These are phyloP conservation scores for Triplophysa siluroides DNA, from an alignment of 2,113 vertebrate genomes.

Conservation along the genomic window DNA sequence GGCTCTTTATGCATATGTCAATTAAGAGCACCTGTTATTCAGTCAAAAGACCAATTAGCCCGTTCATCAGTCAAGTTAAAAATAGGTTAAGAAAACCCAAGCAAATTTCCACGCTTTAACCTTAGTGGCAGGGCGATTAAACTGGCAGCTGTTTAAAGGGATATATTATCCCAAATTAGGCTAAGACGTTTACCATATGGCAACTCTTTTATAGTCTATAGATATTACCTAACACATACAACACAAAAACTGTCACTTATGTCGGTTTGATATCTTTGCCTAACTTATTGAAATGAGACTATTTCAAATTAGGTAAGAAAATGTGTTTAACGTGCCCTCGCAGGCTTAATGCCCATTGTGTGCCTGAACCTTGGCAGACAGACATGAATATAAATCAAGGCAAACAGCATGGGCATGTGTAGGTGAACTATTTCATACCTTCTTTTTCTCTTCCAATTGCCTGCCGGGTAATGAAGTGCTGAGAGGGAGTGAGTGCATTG, in stretches of 20 bases:
- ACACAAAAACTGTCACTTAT: too few species aligned
- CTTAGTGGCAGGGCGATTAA: slow-evolving; percentile 54
- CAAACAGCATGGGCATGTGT: slow-evolving; percentile 48
- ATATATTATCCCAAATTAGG: slow-evolving; percentile 38
- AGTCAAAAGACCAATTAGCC: slow-evolving; percentile 77
- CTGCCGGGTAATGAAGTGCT: slow-evolving; percentile 56
- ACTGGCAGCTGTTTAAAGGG: slow-evolving; percentile 60
- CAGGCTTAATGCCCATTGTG: slow-evolving; percentile 23
- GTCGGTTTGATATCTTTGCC: not conserved
- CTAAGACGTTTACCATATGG: slow-evolving; percentile 6
- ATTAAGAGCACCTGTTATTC: slow-evolving; percentile 77
- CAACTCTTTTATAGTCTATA: not conserved
- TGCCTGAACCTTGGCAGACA: slow-evolving; percentile 46
- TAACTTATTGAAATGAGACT: not conserved
- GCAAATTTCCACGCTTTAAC: slow-evolving; percentile 56
- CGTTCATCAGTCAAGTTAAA: slow-evolving; percentile 72
- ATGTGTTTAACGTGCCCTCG: slow-evolving; percentile 23
- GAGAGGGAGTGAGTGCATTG: slow-evolving; percentile 25
- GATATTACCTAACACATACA: too few species aligned
- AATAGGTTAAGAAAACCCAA: slow-evolving; percentile 69
- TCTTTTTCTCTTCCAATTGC: slow-evolving; percentile 57
- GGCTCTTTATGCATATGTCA: slow-evolving; percentile 64
- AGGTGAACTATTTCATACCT: slow-evolving; percentile 56
- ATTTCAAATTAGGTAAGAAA: slow-evolving; percentile 11
- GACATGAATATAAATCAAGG: slow-evolving; percentile 52